A percentile compares a stretch with the other conserved stretches of the same genome.
phyloP scores from a whole-genome alignment of 2,888 invertebrate genomes.

The Cryptocheilus praepositus region DNA sequence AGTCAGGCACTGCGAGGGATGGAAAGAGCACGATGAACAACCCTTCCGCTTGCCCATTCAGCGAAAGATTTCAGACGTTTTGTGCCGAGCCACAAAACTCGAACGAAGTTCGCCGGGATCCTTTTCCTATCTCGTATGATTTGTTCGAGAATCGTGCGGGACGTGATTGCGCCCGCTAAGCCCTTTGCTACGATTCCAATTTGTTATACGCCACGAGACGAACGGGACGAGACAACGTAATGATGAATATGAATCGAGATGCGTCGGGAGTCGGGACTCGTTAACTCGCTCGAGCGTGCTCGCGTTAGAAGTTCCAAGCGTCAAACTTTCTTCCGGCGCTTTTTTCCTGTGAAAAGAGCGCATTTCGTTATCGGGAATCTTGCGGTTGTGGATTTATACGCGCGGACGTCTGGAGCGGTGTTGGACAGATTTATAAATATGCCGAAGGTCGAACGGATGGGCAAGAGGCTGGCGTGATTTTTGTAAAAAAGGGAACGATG shows the following conservation, averaged over 20 bases:
- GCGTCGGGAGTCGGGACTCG: no score
- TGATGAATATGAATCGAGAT: no score
- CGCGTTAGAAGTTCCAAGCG: not conserved
- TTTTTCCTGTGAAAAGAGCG: not conserved
- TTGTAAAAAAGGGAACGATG: no score
- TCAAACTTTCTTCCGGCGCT: not conserved
- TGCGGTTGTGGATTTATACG: no score
- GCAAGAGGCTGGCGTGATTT: no score
- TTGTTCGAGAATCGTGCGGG: not conserved
- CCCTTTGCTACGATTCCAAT: conserved; percentile 1
- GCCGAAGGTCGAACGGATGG: no score
- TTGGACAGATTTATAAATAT: no score
- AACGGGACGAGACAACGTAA: no score
- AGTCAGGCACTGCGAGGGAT: conserved; percentile 63
- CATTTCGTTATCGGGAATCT: not conserved
- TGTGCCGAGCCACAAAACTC: not conserved
- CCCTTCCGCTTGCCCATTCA: not conserved
- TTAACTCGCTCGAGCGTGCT: no score
- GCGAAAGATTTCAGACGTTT: not conserved
- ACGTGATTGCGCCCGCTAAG: not conserved
- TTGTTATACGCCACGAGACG: not conserved
- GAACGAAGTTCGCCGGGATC: not conserved
- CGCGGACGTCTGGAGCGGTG: no score
- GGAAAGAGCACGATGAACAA: conserved; percentile 64
- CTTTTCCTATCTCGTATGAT: not conserved